Evolutionary conservation across 2,797 vertebrate genomes (phyloP).

Genomic region (Coregonus ussuriensis): DNA sequence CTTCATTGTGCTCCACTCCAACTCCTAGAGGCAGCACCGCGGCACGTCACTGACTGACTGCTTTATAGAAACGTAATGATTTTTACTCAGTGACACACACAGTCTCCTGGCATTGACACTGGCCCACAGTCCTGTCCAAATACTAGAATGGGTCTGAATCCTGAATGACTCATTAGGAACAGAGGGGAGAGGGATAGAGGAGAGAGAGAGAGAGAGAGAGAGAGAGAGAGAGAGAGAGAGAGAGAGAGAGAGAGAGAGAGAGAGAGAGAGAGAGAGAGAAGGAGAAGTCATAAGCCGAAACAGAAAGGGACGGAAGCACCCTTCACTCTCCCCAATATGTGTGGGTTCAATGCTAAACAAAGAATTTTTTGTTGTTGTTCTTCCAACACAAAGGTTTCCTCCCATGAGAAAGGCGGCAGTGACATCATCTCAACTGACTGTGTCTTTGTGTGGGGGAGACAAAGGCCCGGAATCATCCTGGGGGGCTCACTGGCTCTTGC

Average conservation of each 20-base stretch:
- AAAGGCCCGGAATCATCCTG: constrained; percentile 79
- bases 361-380: constrained; percentile 84
- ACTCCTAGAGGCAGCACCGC: constrained; percentile 27
- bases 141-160: constrained; percentile 50
- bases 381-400: constrained; percentile 79
- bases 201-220: no score
- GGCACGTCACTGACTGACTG: constrained; percentile 36
- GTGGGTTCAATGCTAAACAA: constrained; percentile 79
- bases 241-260: no score
- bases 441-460: constrained; percentile 77
- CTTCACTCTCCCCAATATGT: constrained; percentile 65
- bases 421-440: constrained; percentile 85
- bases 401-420: constrained; percentile 80
- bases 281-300: constrained; percentile 70
- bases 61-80: constrained; percentile 57
- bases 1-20: constrained; percentile 36
- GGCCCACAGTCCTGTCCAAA: constrained; percentile 55
- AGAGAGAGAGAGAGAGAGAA: no score
- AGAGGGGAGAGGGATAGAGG: constrained; percentile 26
- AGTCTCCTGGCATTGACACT: constrained; percentile 51
- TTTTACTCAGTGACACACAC: constrained; percentile 51
- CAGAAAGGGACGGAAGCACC: constrained; percentile 75
- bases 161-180: constrained; percentile 57
- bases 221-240: no score
- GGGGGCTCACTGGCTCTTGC: constrained; percentile 34